Evolutionary conservation across 2,113 vertebrate species (phyloP).

Genomic region (Trematomus loennbergii): DNA sequence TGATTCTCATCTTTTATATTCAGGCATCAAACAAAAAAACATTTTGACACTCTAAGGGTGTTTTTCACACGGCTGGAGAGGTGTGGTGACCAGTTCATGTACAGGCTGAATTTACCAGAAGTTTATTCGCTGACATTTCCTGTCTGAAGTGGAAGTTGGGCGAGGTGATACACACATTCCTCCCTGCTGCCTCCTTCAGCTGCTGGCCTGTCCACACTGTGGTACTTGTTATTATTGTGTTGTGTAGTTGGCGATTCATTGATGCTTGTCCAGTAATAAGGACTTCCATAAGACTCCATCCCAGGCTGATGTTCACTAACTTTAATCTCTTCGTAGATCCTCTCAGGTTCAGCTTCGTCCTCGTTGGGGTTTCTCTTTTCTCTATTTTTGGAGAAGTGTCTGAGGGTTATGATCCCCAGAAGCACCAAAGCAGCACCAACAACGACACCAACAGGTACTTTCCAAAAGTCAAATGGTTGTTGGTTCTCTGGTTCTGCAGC

Average conservation of each 20-base stretch:
- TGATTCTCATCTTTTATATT: too few species aligned
- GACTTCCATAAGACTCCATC: background rate
- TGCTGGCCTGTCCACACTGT: background rate
- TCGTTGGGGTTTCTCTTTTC: rapidly evolving
- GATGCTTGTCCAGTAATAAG: background rate
- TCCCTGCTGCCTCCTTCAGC: background rate
- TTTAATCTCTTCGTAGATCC: constrained; percentile 39
- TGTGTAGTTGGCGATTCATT: background rate
- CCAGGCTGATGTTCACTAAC: rapidly evolving
- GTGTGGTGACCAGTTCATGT: too few species aligned
- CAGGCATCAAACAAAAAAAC: too few species aligned
- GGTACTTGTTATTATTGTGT: background rate
- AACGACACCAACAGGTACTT: background rate
- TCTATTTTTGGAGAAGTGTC: background rate
- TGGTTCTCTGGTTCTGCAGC: background rate
- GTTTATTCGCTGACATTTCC: background rate
- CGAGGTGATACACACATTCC: background rate
- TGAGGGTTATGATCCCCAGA: background rate
- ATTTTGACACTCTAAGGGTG: too few species aligned
- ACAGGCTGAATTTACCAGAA: too few species aligned
- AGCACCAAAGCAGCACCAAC: background rate
- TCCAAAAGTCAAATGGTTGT: constrained; percentile 5
- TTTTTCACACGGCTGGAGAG: too few species aligned
- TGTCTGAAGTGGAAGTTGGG: background rate
- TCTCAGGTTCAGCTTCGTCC: background rate